These are phyloP conservation scores for Hemitrygon akajei DNA, from an alignment of 2,797 vertebrate genomes.

Conservation along the genomic window DNA sequence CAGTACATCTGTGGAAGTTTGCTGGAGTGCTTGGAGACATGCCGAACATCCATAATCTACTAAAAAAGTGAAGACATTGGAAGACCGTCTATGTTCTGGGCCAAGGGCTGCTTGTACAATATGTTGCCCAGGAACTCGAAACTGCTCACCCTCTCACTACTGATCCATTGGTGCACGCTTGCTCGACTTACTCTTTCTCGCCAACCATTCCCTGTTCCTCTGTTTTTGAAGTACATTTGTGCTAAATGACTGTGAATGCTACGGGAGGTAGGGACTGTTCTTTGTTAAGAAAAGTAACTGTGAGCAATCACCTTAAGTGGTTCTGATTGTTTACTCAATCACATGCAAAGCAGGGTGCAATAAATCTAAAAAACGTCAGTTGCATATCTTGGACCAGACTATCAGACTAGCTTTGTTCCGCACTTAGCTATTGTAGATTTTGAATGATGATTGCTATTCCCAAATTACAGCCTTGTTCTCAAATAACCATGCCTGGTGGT, in stretches of 20 bases:
- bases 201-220: neutral
- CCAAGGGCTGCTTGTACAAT: too few relatives aligned
- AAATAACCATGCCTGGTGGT: neutral
- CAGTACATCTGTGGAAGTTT: too few relatives aligned
- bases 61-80: too few relatives aligned
- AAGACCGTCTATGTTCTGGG: too few relatives aligned
- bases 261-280: neutral
- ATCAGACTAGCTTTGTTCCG: neutral
- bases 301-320: neutral
- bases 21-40: too few relatives aligned
- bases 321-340: neutral
- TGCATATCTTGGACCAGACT: neutral
- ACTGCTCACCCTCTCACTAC: too few relatives aligned
- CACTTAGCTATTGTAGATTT: neutral
- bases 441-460: neutral
- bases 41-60: too few relatives aligned
- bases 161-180: too few relatives aligned
- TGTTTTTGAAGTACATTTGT: neutral
- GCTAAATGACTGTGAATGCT: neutral
- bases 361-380: neutral
- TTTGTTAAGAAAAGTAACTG: neutral
- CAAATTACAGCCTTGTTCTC: neutral
- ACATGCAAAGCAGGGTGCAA: neutral
- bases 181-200: too few relatives aligned
- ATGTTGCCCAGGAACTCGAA: too few relatives aligned